These are phyloP conservation scores for Phocides pigmalion DNA, from an alignment of 1,140 invertebrate species.

Conservation along the genomic window DNA sequence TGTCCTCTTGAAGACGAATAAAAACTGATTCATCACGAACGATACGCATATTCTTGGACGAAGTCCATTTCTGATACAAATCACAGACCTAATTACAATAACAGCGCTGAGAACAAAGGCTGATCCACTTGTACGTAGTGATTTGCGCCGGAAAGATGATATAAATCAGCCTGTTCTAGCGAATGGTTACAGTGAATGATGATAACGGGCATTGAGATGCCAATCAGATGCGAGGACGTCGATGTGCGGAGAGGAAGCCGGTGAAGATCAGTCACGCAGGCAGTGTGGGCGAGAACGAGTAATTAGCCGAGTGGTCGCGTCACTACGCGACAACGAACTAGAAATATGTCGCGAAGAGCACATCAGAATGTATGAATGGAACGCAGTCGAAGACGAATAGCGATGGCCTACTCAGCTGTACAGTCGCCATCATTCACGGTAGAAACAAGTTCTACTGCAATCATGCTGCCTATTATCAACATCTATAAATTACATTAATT, in stretches of 20 bases:
- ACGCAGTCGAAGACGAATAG: slow-evolving; percentile 37
- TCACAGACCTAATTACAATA: slow-evolving; percentile 29
- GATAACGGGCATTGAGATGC: slow-evolving; percentile 59
- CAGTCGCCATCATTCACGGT: slow-evolving; percentile 26
- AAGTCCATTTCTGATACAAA: slow-evolving; percentile 22
- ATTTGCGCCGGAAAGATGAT: slow-evolving; percentile 40
- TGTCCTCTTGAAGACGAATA: neutral
- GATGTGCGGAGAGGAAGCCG: slow-evolving; percentile 54
- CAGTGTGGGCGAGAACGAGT: slow-evolving; percentile 64
- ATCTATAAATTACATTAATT: slow-evolving; percentile 22
- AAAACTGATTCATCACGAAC: neutral
- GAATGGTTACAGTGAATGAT: slow-evolving; percentile 45
- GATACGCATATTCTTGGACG: neutral
- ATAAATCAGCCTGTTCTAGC: slow-evolving; percentile 52
- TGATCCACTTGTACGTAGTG: slow-evolving; percentile 10
- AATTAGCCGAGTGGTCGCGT: slow-evolving; percentile 55
- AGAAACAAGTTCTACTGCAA: too few species aligned
- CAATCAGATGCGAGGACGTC: slow-evolving; percentile 52
- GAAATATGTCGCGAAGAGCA: slow-evolving; percentile 50
- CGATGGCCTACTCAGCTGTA: slow-evolving; percentile 30
- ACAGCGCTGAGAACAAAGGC: slow-evolving; percentile 19
- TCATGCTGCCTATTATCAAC: slow-evolving; percentile 3
- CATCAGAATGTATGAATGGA: slow-evolving; percentile 56
- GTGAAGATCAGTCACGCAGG: slow-evolving; percentile 57
- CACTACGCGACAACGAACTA: slow-evolving; percentile 61